Conservation (phyloP, 2,113 vertebrate genomes). For the Misgurnus anguillicaudatus region DNA sequence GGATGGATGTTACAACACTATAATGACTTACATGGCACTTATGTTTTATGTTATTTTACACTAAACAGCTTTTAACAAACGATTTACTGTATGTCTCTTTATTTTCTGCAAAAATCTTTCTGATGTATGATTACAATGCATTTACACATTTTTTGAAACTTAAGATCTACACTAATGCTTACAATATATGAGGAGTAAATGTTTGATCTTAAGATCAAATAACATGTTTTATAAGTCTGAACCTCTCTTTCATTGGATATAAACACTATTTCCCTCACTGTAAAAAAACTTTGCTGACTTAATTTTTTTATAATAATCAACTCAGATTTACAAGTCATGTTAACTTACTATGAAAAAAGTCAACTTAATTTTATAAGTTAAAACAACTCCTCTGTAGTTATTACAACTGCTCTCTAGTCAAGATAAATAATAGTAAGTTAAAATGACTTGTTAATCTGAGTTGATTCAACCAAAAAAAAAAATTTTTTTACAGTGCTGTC, state of each 20-base stretch:
- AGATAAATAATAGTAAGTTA: too few relatives aligned
- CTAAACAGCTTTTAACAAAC: not conserved
- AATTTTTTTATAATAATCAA: too few relatives aligned
- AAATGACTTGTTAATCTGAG: too few relatives aligned
- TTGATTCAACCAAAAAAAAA: too few relatives aligned
- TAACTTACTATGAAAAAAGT: too few relatives aligned
- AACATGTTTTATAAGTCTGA: not conserved
- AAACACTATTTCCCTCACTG: too few relatives aligned
- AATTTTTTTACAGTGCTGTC: too few relatives aligned
- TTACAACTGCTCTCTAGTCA: too few relatives aligned
- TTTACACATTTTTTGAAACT: not conserved
- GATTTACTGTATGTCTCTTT: not conserved
- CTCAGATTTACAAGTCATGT: too few relatives aligned
- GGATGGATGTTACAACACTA: not conserved
- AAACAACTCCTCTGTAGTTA: too few relatives aligned
- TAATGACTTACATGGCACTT: slow-evolving; percentile 6
- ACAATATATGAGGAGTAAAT: not conserved
- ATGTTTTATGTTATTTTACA: not conserved
- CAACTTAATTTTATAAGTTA: too few relatives aligned
- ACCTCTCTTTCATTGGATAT: not conserved
- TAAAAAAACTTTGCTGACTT: too few relatives aligned
- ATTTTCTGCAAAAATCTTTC: not conserved
- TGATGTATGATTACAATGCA: not conserved
- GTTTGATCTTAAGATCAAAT: not conserved
- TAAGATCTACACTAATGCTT: not conserved